Evolutionary conservation across 2,113 vertebrate species (phyloP).

Genomic region (Vulpes ferrilata): DNA sequence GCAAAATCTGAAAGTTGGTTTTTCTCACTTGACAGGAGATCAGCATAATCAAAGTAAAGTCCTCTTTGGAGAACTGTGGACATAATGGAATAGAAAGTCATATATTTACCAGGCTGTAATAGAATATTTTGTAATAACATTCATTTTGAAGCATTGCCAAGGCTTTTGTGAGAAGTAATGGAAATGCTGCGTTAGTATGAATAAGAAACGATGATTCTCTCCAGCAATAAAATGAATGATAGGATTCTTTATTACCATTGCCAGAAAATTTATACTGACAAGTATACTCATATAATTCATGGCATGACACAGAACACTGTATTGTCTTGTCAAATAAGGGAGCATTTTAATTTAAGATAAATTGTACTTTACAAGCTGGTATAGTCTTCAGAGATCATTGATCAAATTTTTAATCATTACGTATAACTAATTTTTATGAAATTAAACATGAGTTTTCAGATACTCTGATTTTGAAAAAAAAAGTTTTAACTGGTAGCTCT

Average conservation of each 20-base stretch:
- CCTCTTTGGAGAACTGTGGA: slow-evolving; percentile 71
- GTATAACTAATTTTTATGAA: slow-evolving; percentile 70
- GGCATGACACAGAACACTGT: slow-evolving; percentile 61
- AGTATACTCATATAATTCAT: slow-evolving; percentile 79
- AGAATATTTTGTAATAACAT: slow-evolving; percentile 83
- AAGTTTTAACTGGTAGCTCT: background rate
- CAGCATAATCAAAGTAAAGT: slow-evolving; percentile 73
- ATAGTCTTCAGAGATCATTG: slow-evolving; percentile 70
- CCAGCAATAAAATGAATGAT: slow-evolving; percentile 81
- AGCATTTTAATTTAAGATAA: slow-evolving; percentile 80
- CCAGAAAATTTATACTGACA: slow-evolving; percentile 85
- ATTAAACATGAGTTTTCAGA: slow-evolving; percentile 61
- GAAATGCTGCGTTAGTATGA: slow-evolving; percentile 72
- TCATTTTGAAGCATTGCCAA: slow-evolving; percentile 83
- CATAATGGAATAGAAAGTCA: slow-evolving; percentile 79
- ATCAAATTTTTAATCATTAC: slow-evolving; percentile 74
- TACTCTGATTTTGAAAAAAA: slow-evolving; percentile 37
- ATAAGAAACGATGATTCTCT: slow-evolving; percentile 82
- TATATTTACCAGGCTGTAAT: slow-evolving; percentile 82
- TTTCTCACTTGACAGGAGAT: slow-evolving; percentile 37
- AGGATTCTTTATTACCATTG: slow-evolving; percentile 80
- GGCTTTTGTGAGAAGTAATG: slow-evolving; percentile 80
- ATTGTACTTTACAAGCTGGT: slow-evolving; percentile 72
- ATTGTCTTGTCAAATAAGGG: slow-evolving; percentile 80
- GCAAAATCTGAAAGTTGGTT: slow-evolving; percentile 63